Evolutionary conservation across 2,113 vertebrate species (phyloP).

Genomic region (Percopsis transmontana): DNA sequence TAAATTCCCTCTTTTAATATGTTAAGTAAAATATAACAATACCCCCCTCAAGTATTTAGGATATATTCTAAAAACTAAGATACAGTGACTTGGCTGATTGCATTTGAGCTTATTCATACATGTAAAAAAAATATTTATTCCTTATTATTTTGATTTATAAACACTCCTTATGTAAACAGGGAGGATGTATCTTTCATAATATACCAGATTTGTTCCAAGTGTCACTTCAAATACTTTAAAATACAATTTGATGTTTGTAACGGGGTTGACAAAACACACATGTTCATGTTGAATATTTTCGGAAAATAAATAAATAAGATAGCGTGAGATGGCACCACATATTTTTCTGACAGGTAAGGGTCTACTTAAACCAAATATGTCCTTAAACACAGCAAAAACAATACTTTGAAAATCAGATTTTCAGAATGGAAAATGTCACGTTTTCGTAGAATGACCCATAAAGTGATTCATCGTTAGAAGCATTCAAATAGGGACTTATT

Average conservation of each 20-base stretch:
- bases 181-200: too few relatives aligned
- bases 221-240: too few relatives aligned
- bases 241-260: too few relatives aligned
- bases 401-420: not conserved
- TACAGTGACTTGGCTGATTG: too few relatives aligned
- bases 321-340: too few relatives aligned
- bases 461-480: constrained; percentile 49
- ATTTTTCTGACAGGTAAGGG: not conserved
- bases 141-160: too few relatives aligned
- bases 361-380: not conserved
- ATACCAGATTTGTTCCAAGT: too few relatives aligned
- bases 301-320: too few relatives aligned
- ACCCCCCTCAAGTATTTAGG: not conserved
- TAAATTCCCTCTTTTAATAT: not conserved
- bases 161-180: too few relatives aligned
- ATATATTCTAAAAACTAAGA: not conserved
- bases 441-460: not conserved
- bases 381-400: not conserved
- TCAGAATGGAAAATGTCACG: not conserved
- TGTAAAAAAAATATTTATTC: not conserved
- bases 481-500: constrained; percentile 26
- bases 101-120: too few relatives aligned
- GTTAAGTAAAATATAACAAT: not conserved
- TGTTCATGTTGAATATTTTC: too few relatives aligned
- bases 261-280: not conserved